A percentile compares a stretch with the other conserved stretches of the same genome.
phyloP scores from a whole-genome alignment of 2,797 vertebrate genomes.

The Bryconaethiops microstoma region DNA sequence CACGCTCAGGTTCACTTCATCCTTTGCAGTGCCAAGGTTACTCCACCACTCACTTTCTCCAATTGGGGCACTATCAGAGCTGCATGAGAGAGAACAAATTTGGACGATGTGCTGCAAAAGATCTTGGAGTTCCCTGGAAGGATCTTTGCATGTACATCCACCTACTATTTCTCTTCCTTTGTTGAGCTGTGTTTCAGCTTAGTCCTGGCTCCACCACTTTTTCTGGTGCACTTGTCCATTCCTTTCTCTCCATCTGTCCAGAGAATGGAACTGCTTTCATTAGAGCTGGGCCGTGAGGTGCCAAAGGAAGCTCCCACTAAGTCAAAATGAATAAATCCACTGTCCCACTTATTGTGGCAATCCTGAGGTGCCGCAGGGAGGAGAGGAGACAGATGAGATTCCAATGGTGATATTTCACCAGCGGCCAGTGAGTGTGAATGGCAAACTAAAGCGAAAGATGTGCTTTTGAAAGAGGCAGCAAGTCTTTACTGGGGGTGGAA shows the following conservation, averaged over 20 bases:
- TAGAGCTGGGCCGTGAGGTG: conserved; percentile 62
- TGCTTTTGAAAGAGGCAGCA: conserved; percentile 60
- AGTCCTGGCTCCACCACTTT: conserved; percentile 59
- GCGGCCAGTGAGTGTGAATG: conserved; percentile 63
- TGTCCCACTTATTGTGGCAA: conserved; percentile 71
- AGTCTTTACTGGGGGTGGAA: conserved; percentile 60
- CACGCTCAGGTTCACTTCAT: conserved; percentile 69
- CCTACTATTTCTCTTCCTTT: not conserved
- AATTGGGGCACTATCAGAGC: conserved; percentile 38
- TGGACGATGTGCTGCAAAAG: conserved; percentile 24
- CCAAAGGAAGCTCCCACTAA: conserved; percentile 63
- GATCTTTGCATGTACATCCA: not conserved
- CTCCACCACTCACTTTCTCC: conserved; percentile 30
- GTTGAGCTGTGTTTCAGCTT: conserved; percentile 50
- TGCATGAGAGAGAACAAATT: conserved; percentile 15
- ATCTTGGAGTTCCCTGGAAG: conserved; percentile 5
- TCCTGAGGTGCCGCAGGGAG: conserved; percentile 9
- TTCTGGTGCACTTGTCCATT: conserved; percentile 26
- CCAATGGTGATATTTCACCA: conserved; percentile 69
- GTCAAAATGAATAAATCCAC: conserved; percentile 74
- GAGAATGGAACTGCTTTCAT: conserved; percentile 72
- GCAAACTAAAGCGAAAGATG: conserved; percentile 71
- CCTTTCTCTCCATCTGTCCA: conserved; percentile 1
- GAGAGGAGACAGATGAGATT: conserved; percentile 71
- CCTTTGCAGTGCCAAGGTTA: conserved; percentile 76